These are phyloP conservation scores for Cyclopterus lumpus DNA, from an alignment of 2,797 vertebrate genomes.

Conservation along the genomic window DNA sequence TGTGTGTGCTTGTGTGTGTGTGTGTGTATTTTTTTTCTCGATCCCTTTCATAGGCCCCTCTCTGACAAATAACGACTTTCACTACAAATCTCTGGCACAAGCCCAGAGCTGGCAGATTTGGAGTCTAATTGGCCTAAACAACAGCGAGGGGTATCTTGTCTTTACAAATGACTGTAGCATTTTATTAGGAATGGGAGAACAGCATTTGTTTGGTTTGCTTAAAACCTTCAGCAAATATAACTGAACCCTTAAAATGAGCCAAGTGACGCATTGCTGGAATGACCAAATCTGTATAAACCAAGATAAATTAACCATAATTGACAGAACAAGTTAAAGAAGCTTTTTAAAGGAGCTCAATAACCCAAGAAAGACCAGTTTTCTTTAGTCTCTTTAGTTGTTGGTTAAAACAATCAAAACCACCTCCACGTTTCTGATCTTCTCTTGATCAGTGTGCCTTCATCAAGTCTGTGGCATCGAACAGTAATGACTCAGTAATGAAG, in stretches of 20 bases:
- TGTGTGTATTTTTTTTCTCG: constrained; percentile 14
- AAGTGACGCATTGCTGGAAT: constrained; percentile 5
- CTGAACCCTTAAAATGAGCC: constrained; percentile 17
- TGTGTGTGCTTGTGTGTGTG: neutral
- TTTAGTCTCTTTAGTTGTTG: constrained; percentile 21
- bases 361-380: constrained; percentile 17
- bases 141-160: constrained; percentile 68
- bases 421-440: constrained; percentile 33
- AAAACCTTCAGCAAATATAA: constrained; percentile 25
- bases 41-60: constrained; percentile 55
- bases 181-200: constrained; percentile 45
- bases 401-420: constrained; percentile 42
- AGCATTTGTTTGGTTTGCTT: constrained; percentile 51
- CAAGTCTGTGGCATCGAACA: constrained; percentile 15
- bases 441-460: constrained; percentile 29
- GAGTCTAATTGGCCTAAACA: constrained; percentile 76
- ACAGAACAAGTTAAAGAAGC: constrained; percentile 6
- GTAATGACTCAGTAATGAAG: constrained; percentile 22
- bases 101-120: constrained; percentile 68
- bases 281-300: neutral
- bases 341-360: constrained; percentile 6
- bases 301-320: constrained; percentile 4
- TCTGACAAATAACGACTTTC: constrained; percentile 64
- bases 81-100: constrained; percentile 68
- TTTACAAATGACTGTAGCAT: constrained; percentile 62